Evolutionary conservation across 2,797 vertebrate species (phyloP), one percentile per base, ranked within the genome.

Genomic region (Pogoniulus pusillus): DNA sequence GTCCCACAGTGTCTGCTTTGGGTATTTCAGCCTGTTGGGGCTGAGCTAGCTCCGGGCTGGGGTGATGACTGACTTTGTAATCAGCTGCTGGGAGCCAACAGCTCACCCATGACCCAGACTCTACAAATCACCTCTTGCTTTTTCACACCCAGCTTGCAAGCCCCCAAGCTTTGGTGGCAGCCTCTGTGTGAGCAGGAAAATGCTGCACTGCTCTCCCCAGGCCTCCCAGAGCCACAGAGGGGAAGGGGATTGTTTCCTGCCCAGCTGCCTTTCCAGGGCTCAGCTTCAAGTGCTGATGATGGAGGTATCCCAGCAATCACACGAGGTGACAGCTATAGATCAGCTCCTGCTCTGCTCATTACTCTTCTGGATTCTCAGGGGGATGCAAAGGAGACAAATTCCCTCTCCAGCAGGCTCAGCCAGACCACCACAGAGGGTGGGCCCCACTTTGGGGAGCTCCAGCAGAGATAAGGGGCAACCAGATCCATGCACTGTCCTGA

Each of bases 161-260:
- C 7, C 27, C 53, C 54, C 3, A 34, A n/a, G 30, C 39, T 29
- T 14, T 11, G n/a, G 20, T 6, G 10, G 69, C 51, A 6, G 4
- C 10, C 20, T 0, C 54, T 6, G 22, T 2, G 12, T 6, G 8
- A 27, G 62, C 47, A n/a, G 80, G 55, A 9, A 27, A 23, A 8
- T 0, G 2, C 43, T 0, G 15, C 45, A 0, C 39, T 9, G 53
- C 53, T 20, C 10, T 60, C 30, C 54, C 27, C 3, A 0, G 30
- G 82, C 75, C 4, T 2, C 75, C 35, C 4, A 2, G 37, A 15
- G 68, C 47, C 10, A 15, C 41, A 2, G 1, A 22, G 39, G 64
- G 58, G 19, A 24, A 35, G 35, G 22, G 7, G 57, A 34, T 19
- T 9, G 39, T 26, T 16, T 9, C 9, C 7, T 10, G 58, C 72